phyloP scores from a whole-genome alignment of 37 sponge, comb jelly and placozoan species.

The Agelas oroides region DNA sequence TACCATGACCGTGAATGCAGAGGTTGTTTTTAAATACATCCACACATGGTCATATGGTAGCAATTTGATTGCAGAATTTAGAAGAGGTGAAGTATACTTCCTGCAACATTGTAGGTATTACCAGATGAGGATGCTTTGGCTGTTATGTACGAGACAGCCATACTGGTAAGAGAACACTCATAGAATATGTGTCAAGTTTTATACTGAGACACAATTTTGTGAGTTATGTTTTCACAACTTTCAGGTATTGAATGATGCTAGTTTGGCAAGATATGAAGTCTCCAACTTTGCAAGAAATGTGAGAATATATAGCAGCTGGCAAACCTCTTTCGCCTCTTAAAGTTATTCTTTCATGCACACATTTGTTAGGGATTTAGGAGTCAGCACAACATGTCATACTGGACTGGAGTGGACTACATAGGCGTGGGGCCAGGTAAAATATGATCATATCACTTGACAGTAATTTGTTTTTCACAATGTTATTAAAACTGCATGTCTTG shows the following conservation, averaged over 20 bases:
- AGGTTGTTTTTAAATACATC: no score
- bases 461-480: not conserved
- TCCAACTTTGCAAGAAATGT: slow-evolving; percentile 78
- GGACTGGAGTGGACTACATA: slow-evolving; percentile 73
- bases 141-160: slow-evolving; percentile 48
- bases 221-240: no score
- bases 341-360: no score
- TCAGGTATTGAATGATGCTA: slow-evolving; percentile 36
- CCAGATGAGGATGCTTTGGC: slow-evolving; percentile 21
- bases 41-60: no score
- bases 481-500: not conserved
- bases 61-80: no score
- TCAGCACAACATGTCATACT: slow-evolving; percentile 76
- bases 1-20: no score
- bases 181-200: no score
- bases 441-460: no score
- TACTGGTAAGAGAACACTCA: slow-evolving; percentile 2
- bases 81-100: no score
- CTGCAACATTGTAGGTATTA: slow-evolving; percentile 21
- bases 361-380: slow-evolving; percentile 59
- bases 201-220: no score
- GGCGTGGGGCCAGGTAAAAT: slow-evolving; percentile 81
- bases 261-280: slow-evolving; percentile 64
- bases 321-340: no score
- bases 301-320: not conserved